phyloP scores from a whole-genome alignment of 2,113 vertebrate genomes.

The Sorex araneus region DNA sequence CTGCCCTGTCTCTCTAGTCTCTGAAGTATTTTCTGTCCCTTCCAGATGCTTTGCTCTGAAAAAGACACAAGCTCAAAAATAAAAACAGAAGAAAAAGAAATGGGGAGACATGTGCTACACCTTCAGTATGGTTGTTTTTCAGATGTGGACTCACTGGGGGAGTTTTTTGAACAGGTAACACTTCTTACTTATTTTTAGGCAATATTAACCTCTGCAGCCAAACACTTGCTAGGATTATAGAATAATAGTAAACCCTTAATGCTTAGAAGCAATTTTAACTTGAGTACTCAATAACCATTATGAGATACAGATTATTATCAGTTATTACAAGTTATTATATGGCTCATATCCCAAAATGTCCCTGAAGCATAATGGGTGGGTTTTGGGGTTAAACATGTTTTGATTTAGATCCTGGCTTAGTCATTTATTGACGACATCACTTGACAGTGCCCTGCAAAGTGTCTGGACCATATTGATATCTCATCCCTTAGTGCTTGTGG shows the following conservation, averaged over 20 bases:
- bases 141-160: neutral
- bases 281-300: too few relatives aligned
- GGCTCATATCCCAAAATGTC: neutral
- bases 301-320: too few relatives aligned
- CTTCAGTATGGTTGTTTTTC: neutral
- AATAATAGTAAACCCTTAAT: neutral
- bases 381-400: neutral
- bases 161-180: neutral
- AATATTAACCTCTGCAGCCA: neutral
- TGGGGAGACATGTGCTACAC: neutral
- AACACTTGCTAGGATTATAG: neutral
- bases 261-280: neutral
- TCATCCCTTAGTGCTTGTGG: neutral
- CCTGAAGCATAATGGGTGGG: neutral
- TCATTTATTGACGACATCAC: neutral
- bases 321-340: neutral
- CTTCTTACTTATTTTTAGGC: neutral
- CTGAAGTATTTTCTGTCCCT: slow-evolving; percentile 5
- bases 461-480: neutral
- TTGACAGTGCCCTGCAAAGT: too few relatives aligned
- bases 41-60: slow-evolving; percentile 55
- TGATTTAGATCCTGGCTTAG: neutral
- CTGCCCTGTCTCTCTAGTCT: too few relatives aligned
- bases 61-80: slow-evolving; percentile 30
- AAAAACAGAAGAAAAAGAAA: slow-evolving; percentile 64